These are phyloP conservation scores for Leptatherina wallacei DNA, from an alignment of 2,797 vertebrate species.

Conservation along the genomic window DNA sequence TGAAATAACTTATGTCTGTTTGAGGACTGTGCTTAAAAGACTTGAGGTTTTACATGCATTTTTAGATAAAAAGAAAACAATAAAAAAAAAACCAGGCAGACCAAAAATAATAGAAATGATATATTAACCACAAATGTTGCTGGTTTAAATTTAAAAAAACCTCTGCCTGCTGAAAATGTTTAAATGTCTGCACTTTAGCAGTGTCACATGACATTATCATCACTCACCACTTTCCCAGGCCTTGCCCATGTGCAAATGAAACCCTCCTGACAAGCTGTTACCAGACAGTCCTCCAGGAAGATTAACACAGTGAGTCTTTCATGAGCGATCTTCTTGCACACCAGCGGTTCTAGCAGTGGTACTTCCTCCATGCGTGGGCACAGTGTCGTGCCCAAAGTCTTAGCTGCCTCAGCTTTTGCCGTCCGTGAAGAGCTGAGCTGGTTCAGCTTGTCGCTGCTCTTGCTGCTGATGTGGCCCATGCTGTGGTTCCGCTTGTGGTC, in stretches of 20 bases:
- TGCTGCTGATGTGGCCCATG: conserved; percentile 98
- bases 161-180: conserved; percentile 13
- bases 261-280: conserved; percentile 99
- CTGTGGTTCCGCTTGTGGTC: conserved; percentile 99
- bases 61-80: neutral
- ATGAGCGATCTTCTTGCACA: conserved; percentile 99
- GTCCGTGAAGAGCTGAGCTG: conserved; percentile 87
- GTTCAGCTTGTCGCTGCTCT: conserved; percentile 98
- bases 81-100: neutral
- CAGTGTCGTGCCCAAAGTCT: conserved; percentile 93
- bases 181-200: conserved; percentile 26
- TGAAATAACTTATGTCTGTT: neutral
- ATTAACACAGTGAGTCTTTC: conserved; percentile 98
- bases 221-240: conserved; percentile 99
- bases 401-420: conserved; percentile 91
- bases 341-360: conserved; percentile 95
- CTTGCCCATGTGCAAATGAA: conserved; percentile 99
- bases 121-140: conserved; percentile 35
- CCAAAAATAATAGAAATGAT: neutral
- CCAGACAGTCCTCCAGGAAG: conserved; percentile 99
- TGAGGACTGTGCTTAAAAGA: neutral
- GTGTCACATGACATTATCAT: conserved; percentile 70
- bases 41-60: conserved; percentile 29
- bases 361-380: conserved; percentile 98
- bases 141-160: conserved; percentile 40